These are phyloP conservation scores for Battus philenor DNA, from an alignment of 1,140 invertebrate species.

Conservation along the genomic window DNA sequence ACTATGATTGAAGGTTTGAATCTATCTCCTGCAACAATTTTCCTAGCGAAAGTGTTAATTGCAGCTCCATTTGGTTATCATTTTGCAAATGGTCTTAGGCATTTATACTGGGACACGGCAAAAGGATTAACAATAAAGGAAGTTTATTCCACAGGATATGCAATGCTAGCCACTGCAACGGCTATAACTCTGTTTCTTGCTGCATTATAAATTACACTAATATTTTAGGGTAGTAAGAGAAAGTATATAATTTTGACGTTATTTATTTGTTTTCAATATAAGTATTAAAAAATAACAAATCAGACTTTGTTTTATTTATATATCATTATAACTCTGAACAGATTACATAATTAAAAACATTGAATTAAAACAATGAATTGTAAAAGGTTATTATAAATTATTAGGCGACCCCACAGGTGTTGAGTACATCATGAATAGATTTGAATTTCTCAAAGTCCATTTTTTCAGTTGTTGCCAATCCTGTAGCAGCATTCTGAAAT, in stretches of 20 bases:
- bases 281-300: conserved; percentile 28
- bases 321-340: not conserved
- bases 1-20: conserved; percentile 77
- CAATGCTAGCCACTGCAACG: conserved; percentile 72
- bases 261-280: conserved; percentile 39
- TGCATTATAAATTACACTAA: conserved; percentile 52
- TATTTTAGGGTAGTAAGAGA: conserved; percentile 14
- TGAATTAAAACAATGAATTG: conserved; percentile 10
- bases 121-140: conserved; percentile 82
- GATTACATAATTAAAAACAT: not conserved
- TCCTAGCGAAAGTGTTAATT: conserved; percentile 74
- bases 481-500: conserved; percentile 63
- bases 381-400: conserved; percentile 16
- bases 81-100: conserved; percentile 83
- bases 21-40: conserved; percentile 71
- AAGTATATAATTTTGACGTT: conserved; percentile 36
- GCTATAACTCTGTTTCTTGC: conserved; percentile 56
- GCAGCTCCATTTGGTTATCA: conserved; percentile 82
- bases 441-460: conserved; percentile 69
- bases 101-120: conserved; percentile 84
- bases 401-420: conserved; percentile 43
- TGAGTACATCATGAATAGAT: conserved; percentile 58
- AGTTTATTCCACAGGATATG: conserved; percentile 83
- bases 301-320: conserved; percentile 22
- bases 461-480: conserved; percentile 58